Evolutionary conservation across 2,113 vertebrate species (phyloP), one percentile per base, ranked within the genome.

Genomic region (Myrmophylax atrothorax): DNA sequence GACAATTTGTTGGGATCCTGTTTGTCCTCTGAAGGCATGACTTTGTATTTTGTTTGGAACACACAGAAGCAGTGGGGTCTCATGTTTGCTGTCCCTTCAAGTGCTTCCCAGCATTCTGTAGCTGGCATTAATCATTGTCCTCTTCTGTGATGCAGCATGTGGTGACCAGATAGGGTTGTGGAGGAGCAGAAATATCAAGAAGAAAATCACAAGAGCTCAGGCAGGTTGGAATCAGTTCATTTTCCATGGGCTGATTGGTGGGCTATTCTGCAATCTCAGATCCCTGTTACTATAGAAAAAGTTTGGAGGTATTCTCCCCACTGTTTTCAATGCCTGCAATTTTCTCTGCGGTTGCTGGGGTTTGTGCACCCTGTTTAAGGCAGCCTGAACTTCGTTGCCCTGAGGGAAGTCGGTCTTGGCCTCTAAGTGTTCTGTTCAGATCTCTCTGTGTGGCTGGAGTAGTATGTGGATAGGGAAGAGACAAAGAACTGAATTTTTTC

Each of bases 31-130:
- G 7, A 66, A 79, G 7, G 3, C 17, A 10, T 8, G 7, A 46
- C 15, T 63, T 82, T 62, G 6, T 37, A 7, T 66, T 84, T 74
- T 64, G 4, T 50, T 78, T 66, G 7, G 20, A 14, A 60, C 7
- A 35, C 24, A 7, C 0, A 20, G 17, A 18, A 52, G 26, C 2
- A 33, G 10, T 7, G 12, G 4, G 5, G 3, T 26, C 12, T 75
- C 17, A 7, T 9, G 26, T 26, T 59, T 87, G 9, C 14, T 31
- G 20, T 10, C 3, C 2, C 6, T 44, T 18, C 25, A 40, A 35
- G 14, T 35, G 4, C 4, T 26, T 78, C 31, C 14, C 50, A 75
- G 10, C 3, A 22, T 12, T 85, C 55, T 25, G 12, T 29, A 77
- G 26, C 26, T 3, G 2, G 16, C 18, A 60, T 53, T 8, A 5